Evolutionary conservation across 2,888 invertebrate genomes (phyloP).

Genomic region (Saturnia japonica): DNA sequence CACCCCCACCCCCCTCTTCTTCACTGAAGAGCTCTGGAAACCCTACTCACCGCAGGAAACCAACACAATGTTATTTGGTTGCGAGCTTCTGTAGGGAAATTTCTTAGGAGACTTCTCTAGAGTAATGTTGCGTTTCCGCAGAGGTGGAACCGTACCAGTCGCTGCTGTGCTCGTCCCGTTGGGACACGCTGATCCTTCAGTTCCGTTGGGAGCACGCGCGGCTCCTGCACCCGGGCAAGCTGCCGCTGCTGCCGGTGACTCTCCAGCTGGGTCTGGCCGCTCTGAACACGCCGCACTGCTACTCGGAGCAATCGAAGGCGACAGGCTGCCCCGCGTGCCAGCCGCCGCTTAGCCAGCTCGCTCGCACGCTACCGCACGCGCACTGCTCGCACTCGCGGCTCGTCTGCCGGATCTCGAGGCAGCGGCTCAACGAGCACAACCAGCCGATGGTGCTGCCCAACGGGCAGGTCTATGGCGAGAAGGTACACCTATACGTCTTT

Average conservation of each 20-base stretch:
- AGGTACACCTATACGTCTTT: conserved; percentile 74
- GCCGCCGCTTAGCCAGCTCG: conserved; percentile 92
- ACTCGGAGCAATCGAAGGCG: conserved; percentile 64
- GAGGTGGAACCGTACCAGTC: conserved; percentile 87
- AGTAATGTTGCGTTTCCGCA: conserved; percentile 37
- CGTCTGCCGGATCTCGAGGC: conserved; percentile 94
- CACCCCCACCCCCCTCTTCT: no score
- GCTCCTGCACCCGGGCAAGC: conserved; percentile 94
- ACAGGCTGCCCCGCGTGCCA: conserved; percentile 96
- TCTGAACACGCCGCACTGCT: conserved; percentile 89
- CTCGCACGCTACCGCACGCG: conserved; percentile 93
- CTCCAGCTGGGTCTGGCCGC: conserved; percentile 96
- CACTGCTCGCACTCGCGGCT: conserved; percentile 98
- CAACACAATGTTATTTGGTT: no score
- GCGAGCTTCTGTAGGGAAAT: no score
- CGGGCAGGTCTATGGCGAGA: conserved; percentile 97
- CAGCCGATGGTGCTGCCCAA: conserved; percentile 99
- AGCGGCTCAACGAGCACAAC: conserved; percentile 97
- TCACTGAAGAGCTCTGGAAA: no score
- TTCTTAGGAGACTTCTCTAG: no score
- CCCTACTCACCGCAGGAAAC: no score
- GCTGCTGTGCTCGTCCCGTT: conserved; percentile 85
- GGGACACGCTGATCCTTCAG: conserved; percentile 92
- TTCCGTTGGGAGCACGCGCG: conserved; percentile 97
- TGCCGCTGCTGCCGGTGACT: conserved; percentile 95